A percentile compares a stretch with the other conserved stretches of the same genome.
Conservation (phyloP, 2,888 invertebrate genomes). For the Nemurella pictetii region DNA sequence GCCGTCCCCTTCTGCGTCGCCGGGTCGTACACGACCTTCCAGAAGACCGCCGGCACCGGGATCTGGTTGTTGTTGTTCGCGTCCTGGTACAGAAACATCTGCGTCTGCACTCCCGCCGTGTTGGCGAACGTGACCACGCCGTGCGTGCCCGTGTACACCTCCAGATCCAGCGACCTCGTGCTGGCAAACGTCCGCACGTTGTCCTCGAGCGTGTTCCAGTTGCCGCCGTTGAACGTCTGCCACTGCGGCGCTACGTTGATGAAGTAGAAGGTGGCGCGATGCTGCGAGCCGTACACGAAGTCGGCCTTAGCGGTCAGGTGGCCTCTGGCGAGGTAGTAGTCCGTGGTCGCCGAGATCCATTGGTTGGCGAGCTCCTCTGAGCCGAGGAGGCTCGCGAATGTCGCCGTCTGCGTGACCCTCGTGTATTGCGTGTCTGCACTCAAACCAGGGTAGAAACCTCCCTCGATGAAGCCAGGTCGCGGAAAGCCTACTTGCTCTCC, state of each 20-base stretch:
- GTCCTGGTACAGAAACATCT: conserved; percentile 45
- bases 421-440: conserved; percentile 49
- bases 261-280: conserved; percentile 64
- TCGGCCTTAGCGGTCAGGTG: conserved; percentile 66
- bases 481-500: conserved; percentile 56
- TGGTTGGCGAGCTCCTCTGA: conserved; percentile 29
- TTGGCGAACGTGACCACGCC: conserved; percentile 60
- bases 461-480: conserved; percentile 57
- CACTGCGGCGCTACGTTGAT: conserved; percentile 70
- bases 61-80: conserved; percentile 52
- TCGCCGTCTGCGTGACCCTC: conserved; percentile 20
- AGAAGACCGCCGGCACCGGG: conserved; percentile 60
- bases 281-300: conserved; percentile 61
- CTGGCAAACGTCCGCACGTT: conserved; percentile 54
- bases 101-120: conserved; percentile 42
- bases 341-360: conserved; percentile 13
- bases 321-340: conserved; percentile 58
- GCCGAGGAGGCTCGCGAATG: conserved; percentile 33
- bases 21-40: conserved; percentile 60
- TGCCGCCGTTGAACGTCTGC: conserved; percentile 50
- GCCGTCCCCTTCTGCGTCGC: conserved; percentile 58
- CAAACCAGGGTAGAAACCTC: conserved; percentile 55
- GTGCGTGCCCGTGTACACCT: conserved; percentile 61
- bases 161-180: conserved; percentile 46
- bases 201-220: conserved; percentile 60